Conservation (phyloP, 2,797 vertebrate genomes). For the Sebastolobus alascanus region DNA sequence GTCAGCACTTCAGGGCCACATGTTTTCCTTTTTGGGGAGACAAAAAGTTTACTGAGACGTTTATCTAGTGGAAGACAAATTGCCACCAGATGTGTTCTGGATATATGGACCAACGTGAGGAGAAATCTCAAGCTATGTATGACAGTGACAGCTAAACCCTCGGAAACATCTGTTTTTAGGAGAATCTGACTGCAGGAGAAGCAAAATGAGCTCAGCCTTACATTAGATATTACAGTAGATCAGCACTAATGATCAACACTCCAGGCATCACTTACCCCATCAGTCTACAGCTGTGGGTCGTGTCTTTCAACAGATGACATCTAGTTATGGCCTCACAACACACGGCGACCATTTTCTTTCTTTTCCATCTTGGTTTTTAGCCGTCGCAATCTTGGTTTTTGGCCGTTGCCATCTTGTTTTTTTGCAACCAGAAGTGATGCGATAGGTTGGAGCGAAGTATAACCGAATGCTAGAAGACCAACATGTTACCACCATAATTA, state of each 20-base stretch:
- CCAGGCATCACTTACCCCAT: background rate
- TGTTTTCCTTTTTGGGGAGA: conserved; percentile 51
- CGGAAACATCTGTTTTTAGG: conserved; percentile 47
- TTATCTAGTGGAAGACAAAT: conserved; percentile 66
- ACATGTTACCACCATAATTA: too few species aligned
- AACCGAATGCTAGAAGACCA: too few species aligned
- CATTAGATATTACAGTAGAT: background rate
- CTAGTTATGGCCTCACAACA: background rate
- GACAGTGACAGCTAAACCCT: conserved; percentile 22
- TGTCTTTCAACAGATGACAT: background rate
- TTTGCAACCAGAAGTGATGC: too few species aligned
- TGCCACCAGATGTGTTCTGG: conserved; percentile 61
- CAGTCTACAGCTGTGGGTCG: background rate
- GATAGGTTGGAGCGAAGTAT: too few species aligned
- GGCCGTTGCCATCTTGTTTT: too few species aligned
- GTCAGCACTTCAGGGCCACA: conserved; percentile 75
- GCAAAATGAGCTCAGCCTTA: background rate
- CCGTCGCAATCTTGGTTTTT: too few species aligned
- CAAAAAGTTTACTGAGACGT: conserved; percentile 57
- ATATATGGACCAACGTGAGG: conserved; percentile 32
- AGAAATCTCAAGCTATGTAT: conserved; percentile 12
- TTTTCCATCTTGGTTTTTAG: background rate
- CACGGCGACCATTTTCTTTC: background rate
- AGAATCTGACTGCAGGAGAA: conserved; percentile 3
- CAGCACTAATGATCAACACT: conserved; percentile 12